These are phyloP conservation scores for Trichopria drosophilae DNA, from an alignment of 2,888 invertebrate genomes.

Conservation along the genomic window DNA sequence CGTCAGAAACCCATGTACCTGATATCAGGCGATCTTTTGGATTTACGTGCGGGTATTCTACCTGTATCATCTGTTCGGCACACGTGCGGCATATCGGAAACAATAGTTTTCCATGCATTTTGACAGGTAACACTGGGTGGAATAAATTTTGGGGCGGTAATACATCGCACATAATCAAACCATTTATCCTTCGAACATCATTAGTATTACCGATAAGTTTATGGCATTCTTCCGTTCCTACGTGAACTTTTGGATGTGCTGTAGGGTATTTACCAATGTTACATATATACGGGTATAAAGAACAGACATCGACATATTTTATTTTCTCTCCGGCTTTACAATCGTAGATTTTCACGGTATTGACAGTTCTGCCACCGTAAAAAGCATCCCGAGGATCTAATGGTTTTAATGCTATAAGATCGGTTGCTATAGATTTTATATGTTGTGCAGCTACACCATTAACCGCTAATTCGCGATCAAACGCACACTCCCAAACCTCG, in stretches of 20 bases:
- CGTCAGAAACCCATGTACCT: conserved; percentile 50
- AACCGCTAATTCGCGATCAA: no score
- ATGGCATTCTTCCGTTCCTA: conserved; percentile 32
- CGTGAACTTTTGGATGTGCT: conserved; percentile 41
- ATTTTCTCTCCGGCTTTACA: conserved; percentile 8
- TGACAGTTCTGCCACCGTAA: conserved; percentile 8
- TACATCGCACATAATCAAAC: conserved; percentile 37
- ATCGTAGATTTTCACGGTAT: neutral
- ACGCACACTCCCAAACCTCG: conserved; percentile 12
- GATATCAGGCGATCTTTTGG: no score
- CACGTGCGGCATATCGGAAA: conserved; percentile 50
- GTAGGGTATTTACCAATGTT: conserved; percentile 41
- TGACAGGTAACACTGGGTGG: conserved; percentile 45
- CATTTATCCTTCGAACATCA: conserved; percentile 30
- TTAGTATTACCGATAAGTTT: conserved; percentile 17
- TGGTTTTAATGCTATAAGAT: no score
- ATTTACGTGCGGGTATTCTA: no score
- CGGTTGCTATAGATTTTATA: no score
- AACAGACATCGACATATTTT: conserved; percentile 12
- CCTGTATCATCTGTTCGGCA: conserved; percentile 37
- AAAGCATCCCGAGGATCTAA: conserved; percentile 11
- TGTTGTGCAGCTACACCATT: no score
- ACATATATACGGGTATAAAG: conserved; percentile 35
- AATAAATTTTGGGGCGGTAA: conserved; percentile 38
- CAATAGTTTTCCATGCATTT: conserved; percentile 43